A percentile compares a stretch with the other conserved stretches of the same genome.
These are phyloP conservation scores for Aurelia coerulea DNA, from an alignment of 30 jellyfish, hydroid and myxozoan genomes.

Conservation along the genomic window DNA sequence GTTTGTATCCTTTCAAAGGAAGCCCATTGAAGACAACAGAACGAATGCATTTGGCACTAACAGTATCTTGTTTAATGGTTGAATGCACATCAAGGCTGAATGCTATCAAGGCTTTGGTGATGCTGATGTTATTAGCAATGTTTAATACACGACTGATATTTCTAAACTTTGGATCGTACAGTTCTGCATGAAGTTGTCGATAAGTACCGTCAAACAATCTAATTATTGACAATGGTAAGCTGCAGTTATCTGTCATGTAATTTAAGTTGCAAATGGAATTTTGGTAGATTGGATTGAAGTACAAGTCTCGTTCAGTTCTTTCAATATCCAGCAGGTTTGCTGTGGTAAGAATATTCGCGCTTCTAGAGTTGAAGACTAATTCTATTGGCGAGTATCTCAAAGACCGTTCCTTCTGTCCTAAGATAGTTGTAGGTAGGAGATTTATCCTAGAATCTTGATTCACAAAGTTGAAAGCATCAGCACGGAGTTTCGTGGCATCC, in stretches of 20 bases:
- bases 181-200: slow-evolving; percentile 26
- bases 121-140: slow-evolving; percentile 72
- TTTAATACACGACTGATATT: slow-evolving; percentile 41
- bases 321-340: slow-evolving; percentile 62
- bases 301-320: slow-evolving; percentile 59
- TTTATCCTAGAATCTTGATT: slow-evolving; percentile 79
- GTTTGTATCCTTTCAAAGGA: slow-evolving; percentile 83
- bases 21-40: slow-evolving; percentile 84
- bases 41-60: slow-evolving; percentile 71
- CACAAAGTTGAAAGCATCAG: slow-evolving; percentile 95
- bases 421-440: slow-evolving; percentile 79
- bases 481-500: slow-evolving; percentile 91
- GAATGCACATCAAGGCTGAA: slow-evolving; percentile 78
- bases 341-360: slow-evolving; percentile 48
- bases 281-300: slow-evolving; percentile 41
- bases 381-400: slow-evolving; percentile 88
- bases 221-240: slow-evolving; percentile 76
- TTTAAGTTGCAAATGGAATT: slow-evolving; percentile 63
- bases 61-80: slow-evolving; percentile 21
- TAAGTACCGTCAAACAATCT: slow-evolving; percentile 90
- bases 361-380: slow-evolving; percentile 44
- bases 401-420: slow-evolving; percentile 87
- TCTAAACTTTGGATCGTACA: slow-evolving; percentile 77
- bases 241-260: slow-evolving; percentile 47
- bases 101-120: slow-evolving; percentile 74